Evolutionary conservation across 2,888 invertebrate genomes (phyloP).

Genomic region (Falcaria lacertinaria): DNA sequence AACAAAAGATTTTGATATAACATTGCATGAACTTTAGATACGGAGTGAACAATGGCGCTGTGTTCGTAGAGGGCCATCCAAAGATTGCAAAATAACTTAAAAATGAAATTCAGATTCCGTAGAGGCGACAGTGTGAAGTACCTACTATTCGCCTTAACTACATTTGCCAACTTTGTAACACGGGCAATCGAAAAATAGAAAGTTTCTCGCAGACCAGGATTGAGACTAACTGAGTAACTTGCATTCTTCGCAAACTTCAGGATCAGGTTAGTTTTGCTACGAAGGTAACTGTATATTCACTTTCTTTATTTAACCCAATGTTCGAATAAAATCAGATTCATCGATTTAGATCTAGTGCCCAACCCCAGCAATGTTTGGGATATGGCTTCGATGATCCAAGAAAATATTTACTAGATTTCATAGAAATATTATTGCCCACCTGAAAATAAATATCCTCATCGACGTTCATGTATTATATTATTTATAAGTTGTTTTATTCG

Average conservation of each 20-base stretch:
- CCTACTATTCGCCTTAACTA: constrained; percentile 55
- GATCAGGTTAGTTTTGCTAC: constrained; percentile 49
- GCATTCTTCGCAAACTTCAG: constrained; percentile 64
- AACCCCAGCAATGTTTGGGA: too few species aligned
- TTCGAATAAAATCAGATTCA: too few species aligned
- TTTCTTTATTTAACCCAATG: constrained; percentile 44
- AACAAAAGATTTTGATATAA: too few species aligned
- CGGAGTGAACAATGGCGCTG: constrained; percentile 8
- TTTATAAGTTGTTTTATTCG: too few species aligned
- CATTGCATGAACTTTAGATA: neutral
- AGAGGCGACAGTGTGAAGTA: constrained; percentile 54
- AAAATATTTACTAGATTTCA: constrained; percentile 2
- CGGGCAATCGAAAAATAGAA: constrained; percentile 75
- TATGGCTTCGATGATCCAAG: too few species aligned
- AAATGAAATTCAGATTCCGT: constrained; percentile 53
- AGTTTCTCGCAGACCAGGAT: constrained; percentile 55
- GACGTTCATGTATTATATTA: too few species aligned
- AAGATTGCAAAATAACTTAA: constrained; percentile 59
- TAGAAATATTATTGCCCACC: too few species aligned
- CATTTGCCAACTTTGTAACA: constrained; percentile 71
- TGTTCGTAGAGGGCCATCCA: constrained; percentile 21
- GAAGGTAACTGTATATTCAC: constrained; percentile 53
- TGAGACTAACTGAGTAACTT: constrained; percentile 69
- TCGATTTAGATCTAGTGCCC: too few species aligned
- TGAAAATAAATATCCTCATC: too few species aligned